Base-by-base conservation (phyloP, 2,797 vertebrate genomes). In the Trichosurus vulpecula region DNA sequence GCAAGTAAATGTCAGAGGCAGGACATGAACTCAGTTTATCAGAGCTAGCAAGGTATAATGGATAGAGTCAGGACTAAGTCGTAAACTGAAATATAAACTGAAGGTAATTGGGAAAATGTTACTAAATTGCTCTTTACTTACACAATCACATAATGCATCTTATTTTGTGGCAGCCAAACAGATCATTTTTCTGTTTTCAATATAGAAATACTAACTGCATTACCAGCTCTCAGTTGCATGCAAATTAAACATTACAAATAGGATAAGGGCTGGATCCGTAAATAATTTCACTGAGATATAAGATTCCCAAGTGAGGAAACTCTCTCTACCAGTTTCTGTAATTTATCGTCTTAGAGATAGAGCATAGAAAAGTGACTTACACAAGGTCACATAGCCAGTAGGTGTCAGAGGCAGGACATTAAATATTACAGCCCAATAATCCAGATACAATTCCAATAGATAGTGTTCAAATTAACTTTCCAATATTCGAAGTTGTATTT, bases 171-270 rank as follows among this genome's bases (percentile, higher is more conserved):
- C 52, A 58, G 52, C 31, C 57, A 58, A 66, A n/a, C n/a, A 27
- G 41, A 56, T 55, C n/a, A 91, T 52, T 58, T 91, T 90, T 90
- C 66, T 54, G 14, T 93, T 94, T 94, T 66, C 55, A 93, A 89
- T 0, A 27, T 0, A 61, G 8, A 19, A 94, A 95, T 66, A 13
- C 91, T 19, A 55, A 31, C 57, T 66, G 14, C 27, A 57, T 16
- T 66, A 66, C 31, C 5, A 66, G 31, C 14, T 66, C 35, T 66
- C 35, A 6, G 14, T 66, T 66, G 35, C 35, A 66, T 66, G 61
- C 6, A n/a, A 66, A 66, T 6, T 66, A 66, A 66, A n/a, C 13
- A 66, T 66, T n/a, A 14, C 19, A 66, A 66, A 58, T 35, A 58
- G 30, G 35, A n/a, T n/a, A 66, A 66, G 4, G 5, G 29, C 4